phyloP scores from a whole-genome alignment of 2,888 invertebrate genomes.

The Bellardia bayeri region DNA sequence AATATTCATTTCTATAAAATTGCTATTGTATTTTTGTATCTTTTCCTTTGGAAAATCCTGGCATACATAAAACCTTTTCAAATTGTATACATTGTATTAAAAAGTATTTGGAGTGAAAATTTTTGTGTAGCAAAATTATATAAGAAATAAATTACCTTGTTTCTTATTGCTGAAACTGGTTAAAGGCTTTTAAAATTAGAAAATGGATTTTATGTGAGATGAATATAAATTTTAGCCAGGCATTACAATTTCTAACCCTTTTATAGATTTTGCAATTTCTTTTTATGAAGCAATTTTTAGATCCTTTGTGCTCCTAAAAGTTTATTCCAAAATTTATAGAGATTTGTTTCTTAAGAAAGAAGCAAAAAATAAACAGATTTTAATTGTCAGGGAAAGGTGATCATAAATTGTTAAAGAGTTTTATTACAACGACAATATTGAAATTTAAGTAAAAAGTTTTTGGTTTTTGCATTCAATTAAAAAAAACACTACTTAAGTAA shows the following conservation, averaged over 20 bases:
- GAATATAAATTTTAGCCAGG: neutral
- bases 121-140: conserved; percentile 32
- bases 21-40: neutral
- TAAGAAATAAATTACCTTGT: conserved; percentile 33
- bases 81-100: conserved; percentile 50
- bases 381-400: neutral
- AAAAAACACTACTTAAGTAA: too few relatives aligned
- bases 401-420: neutral
- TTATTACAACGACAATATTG: neutral
- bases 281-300: conserved; percentile 6
- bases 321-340: neutral
- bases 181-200: conserved; percentile 27
- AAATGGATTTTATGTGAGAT: conserved; percentile 10
- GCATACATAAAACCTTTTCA: conserved; percentile 36
- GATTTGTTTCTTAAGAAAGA: neutral
- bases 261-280: neutral
- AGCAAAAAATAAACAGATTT: neutral
- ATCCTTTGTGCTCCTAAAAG: neutral
- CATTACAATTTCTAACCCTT: neutral
- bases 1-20: conserved; percentile 22
- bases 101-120: conserved; percentile 68
- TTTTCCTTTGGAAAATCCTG: conserved; percentile 4
- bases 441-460: too few relatives aligned
- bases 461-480: too few relatives aligned
- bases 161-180: neutral